These are phyloP conservation scores for Strongylocentrotus purpuratus DNA, from an alignment of 35 echinoderm and acorn worm genomes.

Conservation along the genomic window DNA sequence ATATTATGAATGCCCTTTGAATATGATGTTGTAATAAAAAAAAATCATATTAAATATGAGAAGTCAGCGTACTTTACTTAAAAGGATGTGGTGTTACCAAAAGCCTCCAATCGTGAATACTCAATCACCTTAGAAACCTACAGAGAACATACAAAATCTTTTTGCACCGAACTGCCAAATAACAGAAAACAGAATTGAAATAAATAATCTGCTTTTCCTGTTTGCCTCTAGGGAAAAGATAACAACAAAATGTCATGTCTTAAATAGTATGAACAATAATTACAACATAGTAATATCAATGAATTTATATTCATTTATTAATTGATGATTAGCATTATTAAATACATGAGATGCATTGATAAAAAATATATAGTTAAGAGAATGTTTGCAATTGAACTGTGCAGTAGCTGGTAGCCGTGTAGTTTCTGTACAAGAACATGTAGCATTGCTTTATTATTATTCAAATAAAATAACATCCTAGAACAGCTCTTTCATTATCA, in stretches of 20 bases:
- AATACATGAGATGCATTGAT: neutral
- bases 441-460: neutral
- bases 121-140: too few relatives aligned
- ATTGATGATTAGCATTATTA: neutral
- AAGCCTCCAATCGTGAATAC: too few relatives aligned
- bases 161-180: neutral
- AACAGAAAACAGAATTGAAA: neutral
- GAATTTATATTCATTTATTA: neutral
- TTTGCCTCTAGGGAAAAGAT: neutral
- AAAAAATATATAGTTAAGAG: neutral
- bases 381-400: neutral
- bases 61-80: neutral
- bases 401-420: neutral
- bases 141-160: neutral
- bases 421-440: neutral
- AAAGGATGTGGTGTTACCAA: too few relatives aligned
- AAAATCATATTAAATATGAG: neutral
- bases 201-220: neutral
- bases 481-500: neutral
- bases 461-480: neutral
- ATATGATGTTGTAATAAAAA: neutral
- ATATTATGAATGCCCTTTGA: neutral
- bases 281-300: neutral
- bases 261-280: conserved; percentile 6
- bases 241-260: neutral